Evolutionary conservation across 2,113 vertebrate species (phyloP), one percentile per base, ranked within the genome.

Genomic region (Scomber scombrus): DNA sequence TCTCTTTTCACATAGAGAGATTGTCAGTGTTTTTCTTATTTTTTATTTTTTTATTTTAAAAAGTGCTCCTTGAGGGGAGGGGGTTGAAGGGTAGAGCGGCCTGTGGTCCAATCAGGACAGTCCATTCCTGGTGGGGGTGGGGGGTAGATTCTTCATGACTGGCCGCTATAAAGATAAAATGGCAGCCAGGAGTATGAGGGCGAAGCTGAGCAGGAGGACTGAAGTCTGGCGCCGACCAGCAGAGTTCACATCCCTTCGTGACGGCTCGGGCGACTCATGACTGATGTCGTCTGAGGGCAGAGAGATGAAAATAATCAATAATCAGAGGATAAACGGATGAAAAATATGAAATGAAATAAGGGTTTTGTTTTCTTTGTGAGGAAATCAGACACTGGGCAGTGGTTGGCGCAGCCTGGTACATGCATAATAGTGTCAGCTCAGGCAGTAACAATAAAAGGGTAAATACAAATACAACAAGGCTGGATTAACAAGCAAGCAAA

Each of bases 201-300:
- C 91, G 78, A 94, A 95, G 92, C 96, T 95, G 87, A 97, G 94
- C 92, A 96, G 95, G 89, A 92, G 81, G 77, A 93, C 91, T 64
- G 96, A 92, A 93, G 95, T 95, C 92, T 94, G 95, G 52, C 93
- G 90, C 80, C 81, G 93, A 29, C 94, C 94, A n/a, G 93, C 95
- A 0, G 91, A 84, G 85, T 91, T 94, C 0, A 97, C 97, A 72
- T 98, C 96, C 15, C 96, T 94, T 75, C 97, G 96, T 88, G 97
- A 96, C 57, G 97, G 97, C 90, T 99, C 97, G 61, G 98, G 97
- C 50, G 98, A 97, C 95, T 99, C 97, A 85, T 97, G 98, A 85
- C 96, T 95, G 46, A 97, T 97, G 83, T 97, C 98, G 91, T 99
- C 98, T 99, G 94, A 90, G 85, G 83, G 18, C 12, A 45, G 6